Evolutionary conservation across 2,113 vertebrate genomes (phyloP), one percentile per base, ranked within the genome.

Genomic region (Osmerus eperlanus): DNA sequence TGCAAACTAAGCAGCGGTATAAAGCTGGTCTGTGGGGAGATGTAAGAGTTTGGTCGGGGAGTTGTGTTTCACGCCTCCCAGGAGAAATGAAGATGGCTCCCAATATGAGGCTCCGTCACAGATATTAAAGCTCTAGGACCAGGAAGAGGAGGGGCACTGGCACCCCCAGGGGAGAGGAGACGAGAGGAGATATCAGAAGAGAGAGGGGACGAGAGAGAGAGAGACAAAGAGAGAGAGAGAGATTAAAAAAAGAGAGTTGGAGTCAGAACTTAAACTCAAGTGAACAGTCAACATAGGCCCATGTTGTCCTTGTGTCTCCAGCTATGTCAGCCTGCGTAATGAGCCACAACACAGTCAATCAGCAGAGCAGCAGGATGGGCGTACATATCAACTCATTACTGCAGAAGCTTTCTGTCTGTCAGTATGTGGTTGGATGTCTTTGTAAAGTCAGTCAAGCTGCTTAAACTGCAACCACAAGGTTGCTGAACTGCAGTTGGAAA

Each of bases 341-440:
- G 65, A 55, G 47, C 2, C 25, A 15, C 47, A 67, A 54, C 58
- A 0, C 28, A 61, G 74, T 62, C 71, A 63, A 65, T 61, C 72
- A 77, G 73, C 70, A 71, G 80, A 80, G 67, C 68, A 76, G 29
- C 71, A 51, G 63, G 59, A 53, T 16, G 56, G 72, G 71, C 3
- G 21, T 58, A 51, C 36, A 51, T 0, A 58, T 76, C 78, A 84
- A 80, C 82, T 72, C 25, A 80, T 86, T 83, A 82, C 75, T 76
- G 78, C 70, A 68, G 78, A 79, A 64, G 65, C 63, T 47, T 58
- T 11, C 62, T 66, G 55, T 52, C 5, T 67, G 41, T 23, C 12
- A 53, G 32, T 3, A n/a, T 19, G 5, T 64, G 65, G 41, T 8
- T 19, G 61, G 52, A 55, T 68, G 53, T 11, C 19, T 58, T 58